Base-by-base conservation (phyloP, 2,797 vertebrate species). In the Squalus acanthias region DNA sequence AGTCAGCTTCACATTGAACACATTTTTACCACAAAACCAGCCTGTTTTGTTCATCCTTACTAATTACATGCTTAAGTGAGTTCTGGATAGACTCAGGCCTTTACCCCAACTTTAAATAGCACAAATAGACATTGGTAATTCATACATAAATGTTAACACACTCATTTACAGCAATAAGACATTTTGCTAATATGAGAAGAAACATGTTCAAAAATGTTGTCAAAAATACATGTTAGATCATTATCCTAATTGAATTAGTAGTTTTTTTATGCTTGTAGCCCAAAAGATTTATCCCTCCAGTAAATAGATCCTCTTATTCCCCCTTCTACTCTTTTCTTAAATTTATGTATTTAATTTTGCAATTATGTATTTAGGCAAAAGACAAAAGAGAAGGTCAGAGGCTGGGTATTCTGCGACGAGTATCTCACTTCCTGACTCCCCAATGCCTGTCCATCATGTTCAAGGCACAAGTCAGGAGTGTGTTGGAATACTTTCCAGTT, bases 61-160 rank as follows among this genome's bases (percentile, higher is more conserved):
- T 60, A 95, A 95, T 95, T 95, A 95, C 26, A 60, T 76, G 60
- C 69, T 95, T 95, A 72, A 95, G 20, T 57, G 70, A 76, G 70
- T 53, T 95, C 69, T 72, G 70, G 70, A 33, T 53, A 74, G 94
- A 76, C 46, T 95, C 46, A 53, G 12, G 24, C 17, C 50, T 95
- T 60, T 22, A 57, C n/a, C 50, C 26, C 94, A 95, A 50, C 70
- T 29, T 95, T 95, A 74, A 72, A 76, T 60, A 74, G 29, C 22
- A 74, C 6, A 24, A 53, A 24, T 95, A 57, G 50, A 20, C 70
- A 60, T 95, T 57, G 4, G 15, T 72, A 95, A 74, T 74, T 72
- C 29, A 60, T 95, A 95, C 50, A 57, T 76, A n/a, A 67, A 57
- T 33, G 26, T n/a, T 95, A 74, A 57, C 53, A 20, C 10, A n/a